Evolutionary conservation across 1,140 invertebrate species (phyloP), one percentile per base, ranked within the genome.

Genomic region (Meloidogyne floridensis): DNA sequence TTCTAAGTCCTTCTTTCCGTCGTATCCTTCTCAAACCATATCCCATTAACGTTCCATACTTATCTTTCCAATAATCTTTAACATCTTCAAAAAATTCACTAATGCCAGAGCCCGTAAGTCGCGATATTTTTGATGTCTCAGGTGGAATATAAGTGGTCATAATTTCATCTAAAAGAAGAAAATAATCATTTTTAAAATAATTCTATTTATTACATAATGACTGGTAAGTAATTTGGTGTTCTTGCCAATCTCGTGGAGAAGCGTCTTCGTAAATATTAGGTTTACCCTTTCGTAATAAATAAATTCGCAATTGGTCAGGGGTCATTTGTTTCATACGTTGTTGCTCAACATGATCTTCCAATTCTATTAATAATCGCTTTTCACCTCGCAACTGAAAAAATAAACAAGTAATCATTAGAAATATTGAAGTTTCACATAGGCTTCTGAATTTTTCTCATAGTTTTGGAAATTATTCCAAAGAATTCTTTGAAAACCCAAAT

Each of bases 241-340:
- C 88, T 70, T 85, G 77, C 88, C 88, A 89, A 10, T 80, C 65
- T 10, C 89, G 80, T 6, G 87, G 81, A n/a, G 76, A 15, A 13
- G 89, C 86, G 32, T 90, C 84, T 73, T 88, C 85, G 77, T 87
- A 87, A 10, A 85, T 85, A 81, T 89, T 90, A 47, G 88, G 81
- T 51, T 47, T 74, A 7, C 89, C 89, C 54, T 86, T 83, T 42
- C 84, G 84, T 76, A 89, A 69, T n/a, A 90, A 59, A 42, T 84
- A 83, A n/a, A 80, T 78, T 54, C 88, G 84, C 73, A 89, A 59
- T 59, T 89, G 83, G 11, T 65, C 78, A 4, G 89, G 82, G 11
- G 75, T 47, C 77, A 90, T 80, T 18, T 80, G 42, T 18, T 85
- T 74, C n/a, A 51, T 47, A 51, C 82, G 47, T 20, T 75, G 81